These are phyloP conservation scores for Dasyurus viverrinus DNA, from an alignment of 2,113 vertebrate genomes.

Conservation along the genomic window DNA sequence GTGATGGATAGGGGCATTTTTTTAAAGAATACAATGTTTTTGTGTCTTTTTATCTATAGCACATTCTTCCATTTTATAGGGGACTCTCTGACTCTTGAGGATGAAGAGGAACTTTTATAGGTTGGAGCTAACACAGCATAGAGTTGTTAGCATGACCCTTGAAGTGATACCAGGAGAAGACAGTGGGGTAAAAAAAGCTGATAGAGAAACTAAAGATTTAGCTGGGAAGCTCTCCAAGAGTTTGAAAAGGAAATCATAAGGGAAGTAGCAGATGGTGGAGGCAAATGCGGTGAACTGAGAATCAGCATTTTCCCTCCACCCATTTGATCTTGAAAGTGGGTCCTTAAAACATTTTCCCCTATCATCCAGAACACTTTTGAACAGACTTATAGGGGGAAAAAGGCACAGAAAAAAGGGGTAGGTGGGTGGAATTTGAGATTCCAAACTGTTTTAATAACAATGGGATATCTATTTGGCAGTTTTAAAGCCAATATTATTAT, in stretches of 20 bases:
- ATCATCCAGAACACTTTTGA: not conserved
- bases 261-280: not conserved
- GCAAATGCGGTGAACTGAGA: not conserved
- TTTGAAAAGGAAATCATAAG: not conserved
- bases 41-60: not conserved
- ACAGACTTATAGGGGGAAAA: not conserved
- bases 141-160: not conserved
- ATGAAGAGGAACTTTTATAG: not conserved
- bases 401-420: not conserved
- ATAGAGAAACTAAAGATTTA: not conserved
- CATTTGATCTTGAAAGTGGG: not conserved
- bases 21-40: not conserved
- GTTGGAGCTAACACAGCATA: not conserved
- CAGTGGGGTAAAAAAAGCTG: not conserved
- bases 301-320: not conserved
- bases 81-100: not conserved
- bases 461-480: not conserved
- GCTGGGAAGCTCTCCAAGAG: not conserved
- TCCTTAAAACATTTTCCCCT: not conserved
- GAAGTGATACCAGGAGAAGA: not conserved
- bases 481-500: not conserved
- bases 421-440: not conserved
- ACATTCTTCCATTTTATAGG: not conserved
- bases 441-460: not conserved
- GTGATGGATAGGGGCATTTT: not conserved